Percentiles rank a stretch among this genome's conserved stretches.
Evolutionary conservation across 1,140 invertebrate species (phyloP).

Genomic region (Eumaeus atala): DNA sequence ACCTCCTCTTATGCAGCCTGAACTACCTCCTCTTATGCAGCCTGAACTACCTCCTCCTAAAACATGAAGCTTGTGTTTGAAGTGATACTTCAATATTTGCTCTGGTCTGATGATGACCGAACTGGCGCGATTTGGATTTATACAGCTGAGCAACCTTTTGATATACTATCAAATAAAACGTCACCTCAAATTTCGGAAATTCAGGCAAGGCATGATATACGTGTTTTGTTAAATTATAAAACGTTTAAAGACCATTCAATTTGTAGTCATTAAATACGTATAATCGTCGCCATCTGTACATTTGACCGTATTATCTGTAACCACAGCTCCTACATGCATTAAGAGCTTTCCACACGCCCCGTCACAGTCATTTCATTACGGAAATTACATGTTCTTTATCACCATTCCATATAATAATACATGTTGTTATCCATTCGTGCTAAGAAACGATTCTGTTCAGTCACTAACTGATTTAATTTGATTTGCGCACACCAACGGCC

Average conservation of each 20-base stretch:
- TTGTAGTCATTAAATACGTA: constrained; percentile 61
- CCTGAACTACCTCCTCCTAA: too few relatives aligned
- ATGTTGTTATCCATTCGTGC: constrained; percentile 66
- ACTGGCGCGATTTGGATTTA: too few relatives aligned
- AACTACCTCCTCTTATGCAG: too few relatives aligned
- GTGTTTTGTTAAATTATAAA: constrained; percentile 11
- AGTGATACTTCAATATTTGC: too few relatives aligned
- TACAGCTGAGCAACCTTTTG: too few relatives aligned
- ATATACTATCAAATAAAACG: too few relatives aligned
- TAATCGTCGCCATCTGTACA: constrained; percentile 43
- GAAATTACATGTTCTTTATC: constrained; percentile 69
- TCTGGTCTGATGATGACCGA: too few relatives aligned
- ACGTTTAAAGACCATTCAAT: constrained; percentile 43
- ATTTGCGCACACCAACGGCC: constrained; percentile 37
- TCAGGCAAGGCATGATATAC: too few relatives aligned
- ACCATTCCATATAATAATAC: constrained; percentile 65
- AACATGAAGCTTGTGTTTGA: too few relatives aligned
- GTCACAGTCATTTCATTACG: constrained; percentile 58
- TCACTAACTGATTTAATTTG: constrained; percentile 65
- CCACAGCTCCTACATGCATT: constrained; percentile 52
- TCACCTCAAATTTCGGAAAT: too few relatives aligned
- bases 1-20: too few relatives aligned
- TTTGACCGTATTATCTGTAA: constrained; percentile 43
- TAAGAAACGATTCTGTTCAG: constrained; percentile 66
- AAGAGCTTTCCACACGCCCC: constrained; percentile 65